Conservation (phyloP, 1,140 invertebrate genomes). For the Drosophila paulistorum region DNA sequence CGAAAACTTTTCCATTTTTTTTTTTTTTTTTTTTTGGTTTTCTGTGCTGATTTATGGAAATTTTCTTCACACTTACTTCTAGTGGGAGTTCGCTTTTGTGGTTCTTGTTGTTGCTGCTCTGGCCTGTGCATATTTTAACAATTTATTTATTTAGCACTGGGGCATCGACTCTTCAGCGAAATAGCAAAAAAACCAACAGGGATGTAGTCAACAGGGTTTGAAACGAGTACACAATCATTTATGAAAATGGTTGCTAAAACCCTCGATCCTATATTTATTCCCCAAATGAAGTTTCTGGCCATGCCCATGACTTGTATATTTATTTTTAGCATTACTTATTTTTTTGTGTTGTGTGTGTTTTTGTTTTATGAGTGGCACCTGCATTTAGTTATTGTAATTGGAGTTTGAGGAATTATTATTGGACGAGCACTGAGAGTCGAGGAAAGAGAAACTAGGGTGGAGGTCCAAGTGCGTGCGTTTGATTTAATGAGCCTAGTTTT, state of each 20-base stretch:
- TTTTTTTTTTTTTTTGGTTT: constrained; percentile 1
- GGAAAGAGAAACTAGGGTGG: background rate
- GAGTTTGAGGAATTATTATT: constrained; percentile 36
- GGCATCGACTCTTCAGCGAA: constrained; percentile 36
- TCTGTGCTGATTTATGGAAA: constrained; percentile 73
- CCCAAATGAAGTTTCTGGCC: background rate
- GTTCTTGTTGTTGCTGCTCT: constrained; percentile 12
- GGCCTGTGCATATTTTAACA: constrained; percentile 69
- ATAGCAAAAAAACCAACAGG: background rate
- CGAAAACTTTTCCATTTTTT: constrained; percentile 56
- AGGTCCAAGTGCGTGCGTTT: constrained; percentile 57
- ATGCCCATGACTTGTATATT: background rate
- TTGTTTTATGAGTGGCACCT: constrained; percentile 37
- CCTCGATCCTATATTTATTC: background rate
- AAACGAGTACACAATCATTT: background rate
- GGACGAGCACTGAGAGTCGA: background rate
- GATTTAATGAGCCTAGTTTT: constrained; percentile 63
- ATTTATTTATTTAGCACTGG: constrained; percentile 71
- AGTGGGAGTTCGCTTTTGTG: constrained; percentile 3
- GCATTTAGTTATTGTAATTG: constrained; percentile 76
- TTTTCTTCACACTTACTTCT: constrained; percentile 64
- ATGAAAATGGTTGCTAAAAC: too few species aligned
- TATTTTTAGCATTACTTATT: constrained; percentile 22
- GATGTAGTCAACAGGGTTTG: background rate
- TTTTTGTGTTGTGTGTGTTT: constrained; percentile 9